Percentiles rank a stretch among this genome's conserved stretches.
Evolutionary conservation across 2,888 invertebrate species (phyloP).

Genomic region (Drosophila anomalata): DNA sequence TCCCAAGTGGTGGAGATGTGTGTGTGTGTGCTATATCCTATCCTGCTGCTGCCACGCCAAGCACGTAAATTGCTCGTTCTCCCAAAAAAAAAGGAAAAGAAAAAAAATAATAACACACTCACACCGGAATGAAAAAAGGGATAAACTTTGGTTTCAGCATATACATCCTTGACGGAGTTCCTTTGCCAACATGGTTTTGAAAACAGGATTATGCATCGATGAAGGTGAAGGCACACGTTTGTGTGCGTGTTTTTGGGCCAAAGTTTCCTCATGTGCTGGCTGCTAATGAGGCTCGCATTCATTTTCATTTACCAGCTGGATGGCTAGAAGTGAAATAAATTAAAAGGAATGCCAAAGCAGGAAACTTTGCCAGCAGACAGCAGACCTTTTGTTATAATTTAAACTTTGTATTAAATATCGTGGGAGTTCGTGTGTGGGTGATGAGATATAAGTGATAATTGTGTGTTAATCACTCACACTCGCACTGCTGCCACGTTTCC

Average conservation of each 20-base stretch:
- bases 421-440: slow-evolving; percentile 3
- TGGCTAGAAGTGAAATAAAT: slow-evolving; percentile 50
- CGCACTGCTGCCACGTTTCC: neutral
- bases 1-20: slow-evolving; percentile 4
- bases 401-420: slow-evolving; percentile 49
- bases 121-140: slow-evolving; percentile 37
- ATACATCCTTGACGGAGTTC: slow-evolving; percentile 39
- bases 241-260: slow-evolving; percentile 34
- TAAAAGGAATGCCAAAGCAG: slow-evolving; percentile 43
- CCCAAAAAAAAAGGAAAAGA: slow-evolving; percentile 35
- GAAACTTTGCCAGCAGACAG: slow-evolving; percentile 7
- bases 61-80: slow-evolving; percentile 67
- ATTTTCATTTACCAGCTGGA: slow-evolving; percentile 65
- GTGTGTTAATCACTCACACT: slow-evolving; percentile 17
- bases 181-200: slow-evolving; percentile 49
- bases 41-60: slow-evolving; percentile 37
- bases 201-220: slow-evolving; percentile 71
- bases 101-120: slow-evolving; percentile 10
- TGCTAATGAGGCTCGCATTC: slow-evolving; percentile 71
- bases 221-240: slow-evolving; percentile 20
- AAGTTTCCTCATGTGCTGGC: slow-evolving; percentile 66
- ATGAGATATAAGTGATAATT: slow-evolving; percentile 32
- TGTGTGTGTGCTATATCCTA: slow-evolving; percentile 35
- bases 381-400: slow-evolving; percentile 41
- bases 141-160: slow-evolving; percentile 67